Percentiles rank a stretch among this genome's conserved stretches.
Conservation (phyloP, 2,888 invertebrate species). For the Philonicus albiceps region DNA sequence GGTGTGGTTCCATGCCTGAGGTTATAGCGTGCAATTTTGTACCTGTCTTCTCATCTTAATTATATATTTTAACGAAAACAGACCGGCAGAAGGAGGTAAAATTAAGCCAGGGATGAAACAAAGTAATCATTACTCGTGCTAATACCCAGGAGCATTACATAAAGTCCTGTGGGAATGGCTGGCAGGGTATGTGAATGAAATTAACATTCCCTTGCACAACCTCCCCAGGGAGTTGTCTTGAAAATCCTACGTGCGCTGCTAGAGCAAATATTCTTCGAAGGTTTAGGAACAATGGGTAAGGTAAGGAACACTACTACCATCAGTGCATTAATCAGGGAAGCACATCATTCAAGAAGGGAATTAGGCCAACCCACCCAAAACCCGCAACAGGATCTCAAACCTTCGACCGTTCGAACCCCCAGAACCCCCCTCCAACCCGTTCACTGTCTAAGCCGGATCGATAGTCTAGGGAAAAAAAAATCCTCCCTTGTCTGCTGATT, state of each 20-base stretch:
- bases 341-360: not conserved
- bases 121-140: not conserved
- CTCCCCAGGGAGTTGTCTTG: not conserved
- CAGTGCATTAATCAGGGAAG: not conserved
- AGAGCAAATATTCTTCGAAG: not conserved
- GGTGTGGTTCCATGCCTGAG: not conserved
- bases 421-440: not conserved
- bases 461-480: not conserved
- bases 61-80: not conserved
- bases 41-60: not conserved
- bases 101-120: not conserved
- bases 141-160: not conserved
- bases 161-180: not conserved
- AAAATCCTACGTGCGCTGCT: not conserved
- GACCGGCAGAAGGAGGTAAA: not conserved
- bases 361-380: not conserved
- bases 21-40: not conserved
- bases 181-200: not conserved
- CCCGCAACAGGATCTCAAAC: not conserved
- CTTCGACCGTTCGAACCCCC: not conserved
- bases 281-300: not conserved
- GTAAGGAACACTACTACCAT: not conserved
- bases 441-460: not conserved
- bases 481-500: not conserved
- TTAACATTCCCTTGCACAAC: not conserved